A percentile compares a stretch with the other conserved stretches of the same genome.
Evolutionary conservation across 2,888 invertebrate genomes (phyloP).

Genomic region (Ernsta delagoae): DNA sequence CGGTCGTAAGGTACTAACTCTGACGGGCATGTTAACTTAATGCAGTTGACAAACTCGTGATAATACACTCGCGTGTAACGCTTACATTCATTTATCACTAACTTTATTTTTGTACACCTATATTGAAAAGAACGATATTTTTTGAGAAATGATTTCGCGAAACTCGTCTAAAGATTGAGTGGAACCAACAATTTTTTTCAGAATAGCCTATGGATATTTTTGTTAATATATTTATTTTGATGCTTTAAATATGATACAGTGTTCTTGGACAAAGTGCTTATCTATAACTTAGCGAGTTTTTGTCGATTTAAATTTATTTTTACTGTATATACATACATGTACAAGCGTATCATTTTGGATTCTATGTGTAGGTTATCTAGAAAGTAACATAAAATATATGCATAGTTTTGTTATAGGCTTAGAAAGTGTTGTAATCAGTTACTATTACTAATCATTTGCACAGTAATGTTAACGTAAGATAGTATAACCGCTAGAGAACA

Average conservation of each 20-base stretch:
- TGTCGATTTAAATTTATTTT: slow-evolving; percentile 20
- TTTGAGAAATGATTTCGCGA: slow-evolving; percentile 25
- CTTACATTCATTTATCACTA: slow-evolving; percentile 31
- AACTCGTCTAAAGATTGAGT: slow-evolving; percentile 28
- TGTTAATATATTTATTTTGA: slow-evolving; percentile 29
- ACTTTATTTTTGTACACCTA: slow-evolving; percentile 37
- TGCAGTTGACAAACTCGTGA: slow-evolving; percentile 54
- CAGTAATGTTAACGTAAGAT: slow-evolving; percentile 31
- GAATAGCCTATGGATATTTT: slow-evolving; percentile 20
- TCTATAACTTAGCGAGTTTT: slow-evolving; percentile 25
- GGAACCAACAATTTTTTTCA: slow-evolving; percentile 26
- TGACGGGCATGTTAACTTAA: slow-evolving; percentile 76
- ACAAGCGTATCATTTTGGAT: slow-evolving; percentile 5
- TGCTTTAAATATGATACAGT: slow-evolving; percentile 19
- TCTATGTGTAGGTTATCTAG: slow-evolving; percentile 20
- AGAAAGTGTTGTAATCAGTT: slow-evolving; percentile 14
- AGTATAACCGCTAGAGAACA: slow-evolving; percentile 34
- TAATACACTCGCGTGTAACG: slow-evolving; percentile 39
- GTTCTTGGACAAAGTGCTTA: slow-evolving; percentile 12
- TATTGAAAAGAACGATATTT: slow-evolving; percentile 33
- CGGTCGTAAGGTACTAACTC: slow-evolving; percentile 79
- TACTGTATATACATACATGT: slow-evolving; percentile 8
- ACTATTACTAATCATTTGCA: slow-evolving; percentile 29
- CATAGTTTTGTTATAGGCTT: slow-evolving; percentile 36
- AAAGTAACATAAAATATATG: slow-evolving; percentile 16